Conservation (phyloP, 2,888 invertebrate genomes). For the Nasonia oneida region DNA sequence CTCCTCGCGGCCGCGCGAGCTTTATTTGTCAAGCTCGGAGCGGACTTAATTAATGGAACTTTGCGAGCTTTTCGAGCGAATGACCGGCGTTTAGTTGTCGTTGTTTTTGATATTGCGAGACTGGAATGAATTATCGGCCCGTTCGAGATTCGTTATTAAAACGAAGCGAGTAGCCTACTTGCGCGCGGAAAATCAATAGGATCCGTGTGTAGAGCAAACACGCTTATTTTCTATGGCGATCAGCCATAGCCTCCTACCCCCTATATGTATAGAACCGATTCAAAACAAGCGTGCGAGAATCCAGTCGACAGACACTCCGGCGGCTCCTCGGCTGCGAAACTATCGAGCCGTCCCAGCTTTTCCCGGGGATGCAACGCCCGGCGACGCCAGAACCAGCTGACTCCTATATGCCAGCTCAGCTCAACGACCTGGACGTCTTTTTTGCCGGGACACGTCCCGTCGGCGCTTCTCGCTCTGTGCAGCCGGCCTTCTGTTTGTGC, state of each 20-base stretch:
- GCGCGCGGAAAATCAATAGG: too few species aligned
- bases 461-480: too few species aligned
- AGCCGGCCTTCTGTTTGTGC: too few species aligned
- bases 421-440: slow-evolving; percentile 9
- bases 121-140: too few species aligned
- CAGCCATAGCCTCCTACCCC: too few species aligned
- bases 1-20: not conserved
- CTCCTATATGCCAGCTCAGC: not conserved
- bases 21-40: slow-evolving; percentile 30
- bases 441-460: not conserved
- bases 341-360: not conserved
- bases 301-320: not conserved
- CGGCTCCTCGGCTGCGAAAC: slow-evolving; percentile 1
- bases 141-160: too few species aligned
- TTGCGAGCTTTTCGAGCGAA: too few species aligned
- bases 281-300: not conserved
- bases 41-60: slow-evolving; percentile 9
- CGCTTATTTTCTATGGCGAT: not conserved
- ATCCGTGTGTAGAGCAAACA: not conserved
- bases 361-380: slow-evolving; percentile 8
- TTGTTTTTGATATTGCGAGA: too few species aligned
- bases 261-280: not conserved
- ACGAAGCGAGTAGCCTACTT: too few species aligned
- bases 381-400: slow-evolving; percentile 3
- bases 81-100: too few species aligned